A percentile compares a stretch with the other conserved stretches of the same genome.
These are phyloP conservation scores for Xylocopa sonorina DNA, from an alignment of 1,140 invertebrate species.

Conservation along the genomic window DNA sequence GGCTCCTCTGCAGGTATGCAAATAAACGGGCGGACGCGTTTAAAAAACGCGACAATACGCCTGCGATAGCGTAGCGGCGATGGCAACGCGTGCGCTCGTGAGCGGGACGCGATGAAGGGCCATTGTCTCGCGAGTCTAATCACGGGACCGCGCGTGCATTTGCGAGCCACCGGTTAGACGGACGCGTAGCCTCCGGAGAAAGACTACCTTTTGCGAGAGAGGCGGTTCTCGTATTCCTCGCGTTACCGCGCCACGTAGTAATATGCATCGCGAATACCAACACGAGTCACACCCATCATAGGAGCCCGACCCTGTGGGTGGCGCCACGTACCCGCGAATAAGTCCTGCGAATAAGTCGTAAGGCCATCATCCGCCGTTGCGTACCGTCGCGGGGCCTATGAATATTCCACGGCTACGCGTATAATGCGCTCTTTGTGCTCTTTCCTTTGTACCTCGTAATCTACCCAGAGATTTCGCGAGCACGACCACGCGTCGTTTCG, in stretches of 20 bases:
- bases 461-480: slow-evolving; percentile 14
- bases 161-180: slow-evolving; percentile 56
- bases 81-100: slow-evolving; percentile 24
- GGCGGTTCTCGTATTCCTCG: slow-evolving; percentile 57
- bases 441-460: slow-evolving; percentile 7
- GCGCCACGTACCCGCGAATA: slow-evolving; percentile 63
- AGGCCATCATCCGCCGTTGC: slow-evolving; percentile 40
- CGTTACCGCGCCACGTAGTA: slow-evolving; percentile 47
- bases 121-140: slow-evolving; percentile 52
- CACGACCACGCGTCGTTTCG: slow-evolving; percentile 36
- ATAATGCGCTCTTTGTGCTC: slow-evolving; percentile 3
- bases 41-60: slow-evolving; percentile 38
- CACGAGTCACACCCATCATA: slow-evolving; percentile 70
- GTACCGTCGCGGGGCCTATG: neutral
- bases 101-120: no score
- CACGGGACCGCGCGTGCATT: slow-evolving; percentile 47
- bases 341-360: slow-evolving; percentile 58
- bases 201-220: slow-evolving; percentile 57
- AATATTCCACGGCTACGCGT: slow-evolving; percentile 12
- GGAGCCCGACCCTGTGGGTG: slow-evolving; percentile 64
- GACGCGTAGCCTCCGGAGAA: slow-evolving; percentile 21
- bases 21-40: slow-evolving; percentile 36
- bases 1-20: slow-evolving; percentile 36
- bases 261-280: slow-evolving; percentile 70
- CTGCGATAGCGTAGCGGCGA: neutral